Conservation (phyloP, 2,888 invertebrate species). For the Tiphia femorata region DNA sequence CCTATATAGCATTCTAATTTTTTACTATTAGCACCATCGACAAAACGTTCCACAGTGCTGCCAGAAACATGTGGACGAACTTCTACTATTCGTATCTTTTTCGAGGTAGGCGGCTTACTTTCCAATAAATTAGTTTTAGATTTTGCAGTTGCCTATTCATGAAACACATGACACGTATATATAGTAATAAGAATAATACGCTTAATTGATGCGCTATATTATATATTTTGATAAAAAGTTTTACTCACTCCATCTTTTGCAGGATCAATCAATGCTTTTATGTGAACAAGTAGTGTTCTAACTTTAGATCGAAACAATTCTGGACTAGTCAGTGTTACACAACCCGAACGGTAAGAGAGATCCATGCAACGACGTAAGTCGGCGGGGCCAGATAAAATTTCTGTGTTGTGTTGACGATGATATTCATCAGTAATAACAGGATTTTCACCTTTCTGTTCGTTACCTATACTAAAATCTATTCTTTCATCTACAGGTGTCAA, state of each 20-base stretch:
- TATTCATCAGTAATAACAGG: constrained; percentile 86
- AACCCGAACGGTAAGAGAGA: constrained; percentile 86
- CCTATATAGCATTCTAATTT: constrained; percentile 65
- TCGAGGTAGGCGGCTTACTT: constrained; percentile 65
- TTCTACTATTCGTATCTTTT: constrained; percentile 65
- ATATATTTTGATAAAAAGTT: too few relatives aligned
- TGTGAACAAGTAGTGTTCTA: constrained; percentile 84
- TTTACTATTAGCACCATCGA: constrained; percentile 62
- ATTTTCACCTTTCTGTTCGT: constrained; percentile 73
- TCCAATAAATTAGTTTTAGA: constrained; percentile 58
- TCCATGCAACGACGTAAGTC: constrained; percentile 86
- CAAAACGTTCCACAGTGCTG: constrained; percentile 64
- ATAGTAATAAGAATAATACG: background rate
- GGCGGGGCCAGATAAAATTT: constrained; percentile 91
- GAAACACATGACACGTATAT: background rate
- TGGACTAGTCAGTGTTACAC: constrained; percentile 88
- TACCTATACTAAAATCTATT: constrained; percentile 68
- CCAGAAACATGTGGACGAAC: constrained; percentile 61
- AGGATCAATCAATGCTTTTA: constrained; percentile 79
- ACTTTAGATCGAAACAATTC: constrained; percentile 83
- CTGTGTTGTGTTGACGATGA: constrained; percentile 88
- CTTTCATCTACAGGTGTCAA: constrained; percentile 70
- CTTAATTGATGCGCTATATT: background rate
- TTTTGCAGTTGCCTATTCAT: constrained; percentile 50
- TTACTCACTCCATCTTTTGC: constrained; percentile 71